A percentile compares a stretch with the other conserved stretches of the same genome.
phyloP scores from a whole-genome alignment of 2,888 invertebrate genomes.

The Brachypalpus laphriformis region DNA sequence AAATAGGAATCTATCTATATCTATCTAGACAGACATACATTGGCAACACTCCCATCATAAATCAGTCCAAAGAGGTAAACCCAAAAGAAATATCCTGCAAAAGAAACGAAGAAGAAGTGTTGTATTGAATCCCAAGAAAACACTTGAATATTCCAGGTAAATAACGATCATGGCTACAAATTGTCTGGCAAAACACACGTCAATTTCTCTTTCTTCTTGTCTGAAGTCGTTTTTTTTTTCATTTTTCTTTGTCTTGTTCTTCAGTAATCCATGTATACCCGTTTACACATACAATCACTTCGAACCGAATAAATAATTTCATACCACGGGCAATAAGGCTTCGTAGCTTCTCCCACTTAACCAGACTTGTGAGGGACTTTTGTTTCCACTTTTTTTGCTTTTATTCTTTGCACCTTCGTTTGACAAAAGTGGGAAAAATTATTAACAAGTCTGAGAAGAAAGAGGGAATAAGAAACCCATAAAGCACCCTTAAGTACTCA shows the following conservation, averaged over 20 bases:
- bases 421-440: neutral
- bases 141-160: constrained; percentile 81
- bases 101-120: constrained; percentile 23
- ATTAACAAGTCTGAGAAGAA: neutral
- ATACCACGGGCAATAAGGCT: neutral
- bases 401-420: neutral
- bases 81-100: neutral
- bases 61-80: neutral
- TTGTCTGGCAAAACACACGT: constrained; percentile 76
- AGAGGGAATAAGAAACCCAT: neutral
- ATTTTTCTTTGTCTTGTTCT: neutral
- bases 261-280: neutral
- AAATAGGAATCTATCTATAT: too few species aligned
- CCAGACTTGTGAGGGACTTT: constrained; percentile 1
- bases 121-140: constrained; percentile 79
- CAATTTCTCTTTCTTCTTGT: constrained; percentile 6
- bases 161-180: constrained; percentile 77
- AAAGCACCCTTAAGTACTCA: constrained; percentile 15
- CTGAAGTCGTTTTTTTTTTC: neutral
- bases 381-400: neutral
- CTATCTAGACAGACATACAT: too few species aligned
- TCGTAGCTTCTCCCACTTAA: constrained; percentile 20
- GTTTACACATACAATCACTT: constrained; percentile 1
- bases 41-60: neutral
- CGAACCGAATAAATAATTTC: constrained; percentile 18